Conservation (phyloP, 1,140 invertebrate genomes). For the Saccostrea cuccullata region DNA sequence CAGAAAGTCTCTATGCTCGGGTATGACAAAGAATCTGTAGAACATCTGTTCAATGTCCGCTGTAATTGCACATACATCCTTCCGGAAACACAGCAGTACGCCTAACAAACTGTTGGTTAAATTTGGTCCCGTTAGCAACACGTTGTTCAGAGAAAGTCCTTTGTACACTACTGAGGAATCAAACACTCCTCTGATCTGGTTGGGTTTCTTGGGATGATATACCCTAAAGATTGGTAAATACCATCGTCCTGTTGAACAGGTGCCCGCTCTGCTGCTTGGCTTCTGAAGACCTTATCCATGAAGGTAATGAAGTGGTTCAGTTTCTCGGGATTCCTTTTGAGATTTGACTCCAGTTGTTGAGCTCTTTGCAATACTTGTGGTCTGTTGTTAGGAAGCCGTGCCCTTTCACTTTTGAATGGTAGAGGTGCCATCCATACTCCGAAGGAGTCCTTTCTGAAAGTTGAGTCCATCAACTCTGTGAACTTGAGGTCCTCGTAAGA, state of each 20-base stretch:
- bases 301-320: constrained; percentile 41
- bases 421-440: constrained; percentile 47
- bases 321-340: constrained; percentile 30
- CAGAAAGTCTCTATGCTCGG: constrained; percentile 52
- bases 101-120: constrained; percentile 69
- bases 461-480: constrained; percentile 14
- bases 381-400: constrained; percentile 48
- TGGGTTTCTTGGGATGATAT: constrained; percentile 47
- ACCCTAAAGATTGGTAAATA: constrained; percentile 51
- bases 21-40: constrained; percentile 53
- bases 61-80: constrained; percentile 46
- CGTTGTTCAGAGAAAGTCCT: constrained; percentile 62
- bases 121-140: too few species aligned
- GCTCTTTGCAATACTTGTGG: constrained; percentile 39
- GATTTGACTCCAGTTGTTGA: neutral
- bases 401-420: constrained; percentile 21
- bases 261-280: neutral
- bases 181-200: constrained; percentile 46
- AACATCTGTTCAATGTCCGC: constrained; percentile 57
- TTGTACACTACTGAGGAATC: constrained; percentile 43
- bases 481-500: constrained; percentile 47
- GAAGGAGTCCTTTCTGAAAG: neutral
- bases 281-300: constrained; percentile 40
- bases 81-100: constrained; percentile 59
- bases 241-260: constrained; percentile 35